A percentile compares a stretch with the other conserved stretches of the same genome.
Conservation (phyloP, 2,888 invertebrate species). For the Rhogogaster chlorosoma region DNA sequence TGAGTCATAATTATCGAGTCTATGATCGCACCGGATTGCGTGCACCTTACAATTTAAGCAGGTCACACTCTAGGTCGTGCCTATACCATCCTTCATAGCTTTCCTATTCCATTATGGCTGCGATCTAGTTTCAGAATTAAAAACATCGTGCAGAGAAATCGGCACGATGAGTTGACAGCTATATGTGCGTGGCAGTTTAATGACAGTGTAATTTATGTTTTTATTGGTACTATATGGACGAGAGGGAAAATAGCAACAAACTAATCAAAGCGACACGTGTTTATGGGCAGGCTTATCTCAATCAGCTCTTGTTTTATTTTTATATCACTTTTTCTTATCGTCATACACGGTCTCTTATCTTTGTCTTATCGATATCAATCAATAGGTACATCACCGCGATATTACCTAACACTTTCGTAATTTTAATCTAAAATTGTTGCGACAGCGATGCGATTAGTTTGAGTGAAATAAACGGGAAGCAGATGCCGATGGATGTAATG, state of each 20-base stretch:
- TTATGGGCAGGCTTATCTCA: not conserved
- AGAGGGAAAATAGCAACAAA: not conserved
- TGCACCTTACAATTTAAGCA: not conserved
- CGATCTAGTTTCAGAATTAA: slow-evolving; percentile 14
- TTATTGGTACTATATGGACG: not conserved
- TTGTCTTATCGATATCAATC: not conserved
- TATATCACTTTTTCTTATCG: not conserved
- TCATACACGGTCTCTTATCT: not conserved
- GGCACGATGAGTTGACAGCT: not conserved
- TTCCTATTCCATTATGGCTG: slow-evolving; percentile 11
- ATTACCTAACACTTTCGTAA: not conserved
- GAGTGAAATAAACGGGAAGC: not conserved
- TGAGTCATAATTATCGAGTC: not conserved
- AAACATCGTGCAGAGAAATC: not conserved
- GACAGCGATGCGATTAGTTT: not conserved
- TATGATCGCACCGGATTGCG: not conserved
- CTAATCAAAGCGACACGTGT: not conserved
- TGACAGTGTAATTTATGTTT: not conserved
- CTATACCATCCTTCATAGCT: not conserved
- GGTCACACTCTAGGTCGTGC: not conserved
- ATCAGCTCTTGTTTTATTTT: not conserved
- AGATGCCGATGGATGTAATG: not conserved
- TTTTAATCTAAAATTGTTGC: not conserved
- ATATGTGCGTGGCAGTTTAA: not conserved
- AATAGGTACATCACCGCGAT: not conserved